These are phyloP conservation scores for Brachycybe producta DNA, from an alignment of 2,888 invertebrate species.

Conservation along the genomic window DNA sequence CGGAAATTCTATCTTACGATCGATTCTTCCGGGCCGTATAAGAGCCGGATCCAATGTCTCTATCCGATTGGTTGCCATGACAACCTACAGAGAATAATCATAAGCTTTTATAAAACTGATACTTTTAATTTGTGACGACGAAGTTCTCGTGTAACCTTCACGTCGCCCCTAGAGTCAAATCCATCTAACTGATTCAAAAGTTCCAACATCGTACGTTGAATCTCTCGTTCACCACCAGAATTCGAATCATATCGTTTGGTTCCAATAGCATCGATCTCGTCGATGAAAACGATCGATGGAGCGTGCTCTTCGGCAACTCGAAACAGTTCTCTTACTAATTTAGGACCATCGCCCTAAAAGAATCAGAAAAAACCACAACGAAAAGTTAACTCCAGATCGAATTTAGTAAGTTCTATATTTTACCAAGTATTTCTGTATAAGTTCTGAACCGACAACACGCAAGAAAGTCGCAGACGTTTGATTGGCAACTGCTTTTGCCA, in stretches of 20 bases:
- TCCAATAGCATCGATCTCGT: constrained; percentile 98
- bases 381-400: not conserved
- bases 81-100: constrained; percentile 46
- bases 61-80: constrained; percentile 96
- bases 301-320: constrained; percentile 99
- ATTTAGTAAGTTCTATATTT: constrained; percentile 24
- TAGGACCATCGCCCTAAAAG: constrained; percentile 86
- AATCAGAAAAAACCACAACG: not conserved
- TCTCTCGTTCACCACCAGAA: constrained; percentile 97
- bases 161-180: constrained; percentile 91
- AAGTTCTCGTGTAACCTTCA: constrained; percentile 72
- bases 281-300: constrained; percentile 98
- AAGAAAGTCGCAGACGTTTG: constrained; percentile 98
- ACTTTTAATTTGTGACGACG: not conserved
- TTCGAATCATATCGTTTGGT: constrained; percentile 98
- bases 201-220: constrained; percentile 99
- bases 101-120: not conserved
- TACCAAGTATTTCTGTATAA: constrained; percentile 94
- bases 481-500: constrained; percentile 98
- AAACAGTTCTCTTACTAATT: constrained; percentile 92
- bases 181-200: constrained; percentile 96
- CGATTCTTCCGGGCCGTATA: constrained; percentile 96
- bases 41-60: constrained; percentile 97
- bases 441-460: constrained; percentile 96
- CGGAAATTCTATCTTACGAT: constrained; percentile 98